A percentile compares a stretch with the other conserved stretches of the same genome.
These are phyloP conservation scores for Malurus cyaneus DNA, from an alignment of 2,113 vertebrate genomes.

Conservation along the genomic window DNA sequence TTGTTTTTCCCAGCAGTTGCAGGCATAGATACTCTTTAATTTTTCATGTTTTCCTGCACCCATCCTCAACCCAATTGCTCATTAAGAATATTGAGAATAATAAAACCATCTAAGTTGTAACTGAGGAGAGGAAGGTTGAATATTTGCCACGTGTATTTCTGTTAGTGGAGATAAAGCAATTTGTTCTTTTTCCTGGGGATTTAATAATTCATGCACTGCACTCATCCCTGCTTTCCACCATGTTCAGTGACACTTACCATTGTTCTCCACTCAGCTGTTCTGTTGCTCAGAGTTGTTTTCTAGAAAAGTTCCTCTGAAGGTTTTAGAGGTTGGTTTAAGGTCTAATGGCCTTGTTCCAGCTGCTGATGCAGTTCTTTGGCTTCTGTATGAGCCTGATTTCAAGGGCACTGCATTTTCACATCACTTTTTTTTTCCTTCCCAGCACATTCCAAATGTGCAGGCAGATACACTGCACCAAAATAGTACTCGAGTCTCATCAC, in stretches of 20 bases:
- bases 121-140: neutral
- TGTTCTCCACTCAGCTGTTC: conserved; percentile 9
- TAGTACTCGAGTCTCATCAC: neutral
- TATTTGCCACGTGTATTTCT: neutral
- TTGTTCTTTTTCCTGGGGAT: neutral
- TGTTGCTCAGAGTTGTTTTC: conserved; percentile 21
- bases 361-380: conserved; percentile 51
- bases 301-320: conserved; percentile 38
- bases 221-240: neutral
- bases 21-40: neutral
- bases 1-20: neutral
- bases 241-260: neutral
- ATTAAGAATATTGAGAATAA: neutral
- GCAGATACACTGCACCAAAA: conserved; percentile 18
- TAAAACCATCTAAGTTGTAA: neutral
- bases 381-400: neutral
- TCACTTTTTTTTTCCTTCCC: neutral
- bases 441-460: neutral
- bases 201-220: conserved; percentile 28
- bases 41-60: neutral
- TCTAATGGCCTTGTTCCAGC: conserved; percentile 55
- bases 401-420: conserved; percentile 42
- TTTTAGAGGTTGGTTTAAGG: conserved; percentile 46
- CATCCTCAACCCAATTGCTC: neutral
- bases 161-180: neutral